Evolutionary conservation across 2,888 invertebrate species (phyloP), one percentile per base, ranked within the genome.

Genomic region (Catocala nupta): DNA sequence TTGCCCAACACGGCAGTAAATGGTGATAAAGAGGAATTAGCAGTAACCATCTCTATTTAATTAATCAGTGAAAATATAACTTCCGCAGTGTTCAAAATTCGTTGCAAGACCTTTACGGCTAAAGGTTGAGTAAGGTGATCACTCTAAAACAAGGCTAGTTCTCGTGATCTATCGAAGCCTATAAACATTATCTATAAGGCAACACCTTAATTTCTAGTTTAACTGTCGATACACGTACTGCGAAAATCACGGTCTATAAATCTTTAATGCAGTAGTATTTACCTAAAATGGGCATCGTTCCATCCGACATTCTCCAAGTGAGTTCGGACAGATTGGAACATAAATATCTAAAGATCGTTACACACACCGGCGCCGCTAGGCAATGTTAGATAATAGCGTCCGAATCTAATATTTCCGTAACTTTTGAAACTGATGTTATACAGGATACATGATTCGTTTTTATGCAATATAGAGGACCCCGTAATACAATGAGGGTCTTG

Each of bases 231-330:
- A 45, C 59, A 11, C 53, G 59, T 54, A 53, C 59, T 56, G 42
- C 25, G 59, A 62, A 67, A 67, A 67, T 71, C 53, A 58, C 53
- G 50, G 48, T 42, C 61, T 47, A 63, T 70, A 64, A 70, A 70
- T 74, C 50, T 55, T 51, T 49, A 57, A 45, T 59, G 56, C 60
- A 66, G 60, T 48, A 51, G 59, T 51, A 61, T 61, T 69, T 64
- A 68, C 60, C 47, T 55, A 56, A 73, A 71, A 73, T 55, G 48
- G 42, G 9, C 36, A 39, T 9, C 9, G 6, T 9, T 39, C 36
- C 36, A 25, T 43, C 43, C 12, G 66, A 66, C 44, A 51, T 53
- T 59, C 60, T 51, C 39, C 43, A 48, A 71, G 42, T 63, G 53
- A 56, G 47, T 13, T 42, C 33, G 49, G 56, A 70, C 50, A 56